phyloP scores from a whole-genome alignment of 2,888 invertebrate genomes.

The Punctoribates punctum region DNA sequence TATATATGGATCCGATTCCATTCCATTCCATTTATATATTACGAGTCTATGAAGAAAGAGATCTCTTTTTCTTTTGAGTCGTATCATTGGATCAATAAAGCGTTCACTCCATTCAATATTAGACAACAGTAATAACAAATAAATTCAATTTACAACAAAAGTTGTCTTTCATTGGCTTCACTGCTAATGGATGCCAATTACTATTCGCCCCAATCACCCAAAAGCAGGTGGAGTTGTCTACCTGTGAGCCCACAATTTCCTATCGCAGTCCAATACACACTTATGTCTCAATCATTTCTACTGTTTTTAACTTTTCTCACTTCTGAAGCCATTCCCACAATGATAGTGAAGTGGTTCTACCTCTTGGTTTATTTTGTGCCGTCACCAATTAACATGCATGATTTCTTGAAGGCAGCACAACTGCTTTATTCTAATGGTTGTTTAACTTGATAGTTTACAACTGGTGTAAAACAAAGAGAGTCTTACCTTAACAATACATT shows the following conservation, averaged over 20 bases:
- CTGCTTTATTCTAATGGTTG: no score
- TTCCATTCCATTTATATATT: not conserved
- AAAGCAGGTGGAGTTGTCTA: conserved; percentile 25
- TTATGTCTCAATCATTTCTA: not conserved
- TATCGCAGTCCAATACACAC: not conserved
- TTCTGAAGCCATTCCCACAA: no score
- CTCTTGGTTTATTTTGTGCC: no score
- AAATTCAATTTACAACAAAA: not conserved
- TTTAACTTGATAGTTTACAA: no score
- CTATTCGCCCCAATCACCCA: not conserved
- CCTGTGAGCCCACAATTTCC: not conserved
- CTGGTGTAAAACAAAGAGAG: no score
- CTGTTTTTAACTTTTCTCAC: no score
- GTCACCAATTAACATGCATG: no score
- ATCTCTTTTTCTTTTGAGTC: not conserved
- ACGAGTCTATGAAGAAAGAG: conserved; percentile 4
- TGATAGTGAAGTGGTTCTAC: no score
- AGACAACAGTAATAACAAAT: conserved; percentile 7
- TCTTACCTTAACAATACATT: no score
- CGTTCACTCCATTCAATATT: not conserved
- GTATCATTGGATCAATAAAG: not conserved
- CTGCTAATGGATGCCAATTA: not conserved
- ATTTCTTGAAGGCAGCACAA: no score
- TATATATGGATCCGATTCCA: not conserved
- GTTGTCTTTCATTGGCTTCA: conserved; percentile 16